These are phyloP conservation scores for Regulus satrapa DNA, from an alignment of 2,113 vertebrate species.

Conservation along the genomic window DNA sequence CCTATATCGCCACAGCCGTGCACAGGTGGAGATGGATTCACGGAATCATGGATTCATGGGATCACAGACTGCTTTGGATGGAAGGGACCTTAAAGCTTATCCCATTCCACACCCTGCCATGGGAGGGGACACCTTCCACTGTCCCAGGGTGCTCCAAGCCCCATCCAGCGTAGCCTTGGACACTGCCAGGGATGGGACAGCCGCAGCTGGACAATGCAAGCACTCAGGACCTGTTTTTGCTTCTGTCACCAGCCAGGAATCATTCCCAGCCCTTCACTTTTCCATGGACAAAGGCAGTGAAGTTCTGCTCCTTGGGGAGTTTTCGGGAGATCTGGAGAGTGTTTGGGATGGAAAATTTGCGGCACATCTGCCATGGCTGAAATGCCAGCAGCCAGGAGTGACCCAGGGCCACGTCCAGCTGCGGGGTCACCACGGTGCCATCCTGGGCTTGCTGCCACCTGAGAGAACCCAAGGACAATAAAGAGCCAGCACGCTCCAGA, in stretches of 20 bases:
- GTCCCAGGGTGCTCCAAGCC: neutral
- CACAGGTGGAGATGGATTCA: neutral
- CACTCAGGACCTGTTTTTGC: neutral
- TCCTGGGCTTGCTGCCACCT: neutral
- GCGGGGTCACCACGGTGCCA: neutral
- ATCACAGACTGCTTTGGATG: neutral
- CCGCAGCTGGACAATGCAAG: accelerated
- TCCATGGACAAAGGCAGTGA: neutral
- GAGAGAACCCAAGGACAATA: accelerated
- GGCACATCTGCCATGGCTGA: neutral
- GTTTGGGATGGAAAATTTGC: neutral
- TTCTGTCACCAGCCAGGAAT: neutral
- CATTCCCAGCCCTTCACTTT: neutral
- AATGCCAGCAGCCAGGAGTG: neutral
- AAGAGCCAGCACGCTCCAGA: neutral
- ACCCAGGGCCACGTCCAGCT: accelerated
- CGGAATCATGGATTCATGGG: neutral
- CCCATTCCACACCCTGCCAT: neutral
- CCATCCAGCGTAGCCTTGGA: accelerated
- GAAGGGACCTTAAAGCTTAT: neutral
- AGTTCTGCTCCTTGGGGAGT: neutral
- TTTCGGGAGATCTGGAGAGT: neutral
- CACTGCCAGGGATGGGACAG: neutral
- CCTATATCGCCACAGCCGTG: accelerated
- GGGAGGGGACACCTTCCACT: neutral